Evolutionary conservation across 2,888 invertebrate genomes (phyloP), one percentile per base, ranked within the genome.

Genomic region (Biston betularia): DNA sequence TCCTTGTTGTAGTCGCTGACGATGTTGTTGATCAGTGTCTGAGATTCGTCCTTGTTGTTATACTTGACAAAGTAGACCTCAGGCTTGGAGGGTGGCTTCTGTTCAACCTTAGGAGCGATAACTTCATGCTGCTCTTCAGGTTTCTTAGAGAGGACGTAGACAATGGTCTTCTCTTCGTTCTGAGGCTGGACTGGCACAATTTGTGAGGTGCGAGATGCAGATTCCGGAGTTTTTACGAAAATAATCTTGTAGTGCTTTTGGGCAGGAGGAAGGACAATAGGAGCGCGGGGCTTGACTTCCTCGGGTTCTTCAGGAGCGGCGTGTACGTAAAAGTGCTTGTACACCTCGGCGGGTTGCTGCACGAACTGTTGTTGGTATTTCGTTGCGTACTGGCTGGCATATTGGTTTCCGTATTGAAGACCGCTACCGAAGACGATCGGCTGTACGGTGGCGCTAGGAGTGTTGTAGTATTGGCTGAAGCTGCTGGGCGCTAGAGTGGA

Each of bases 201-300:
- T 70, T 96, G 96, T 4, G 95, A 96, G 44, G 95, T 95, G 45
- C 95, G 95, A 52, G 95, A 94, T 71, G 95, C 94, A 5, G 38
- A 44, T 44, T 95, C 94, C 56, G 97, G 97, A 10, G 96, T 95
- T 86, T 97, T 97, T 82, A 97, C 96, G 93, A 97, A 97, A 85
- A 97, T 96, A 77, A 97, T 96, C 84, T 97, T 97, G 94, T 97
- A 96, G 84, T 96, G 96, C 78, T 96, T 96, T 83, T 96, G 96
- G 24, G 96, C 94, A 42, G 96, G 95, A 6, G 96, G 95, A 0
- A 95, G 86, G 1, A 94, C 92, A 0, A 93, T 85, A 64, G 96
- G 95, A 12, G 95, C 94, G 73, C 95, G 94, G 62, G 93, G 89
- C 64, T 94, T 95, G 54, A 94, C 89, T 71, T 88, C 84, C 78